These are phyloP conservation scores for Parazoanthus atlanticus DNA, from an alignment of 92 coral and sea anemone genomes.

Conservation along the genomic window DNA sequence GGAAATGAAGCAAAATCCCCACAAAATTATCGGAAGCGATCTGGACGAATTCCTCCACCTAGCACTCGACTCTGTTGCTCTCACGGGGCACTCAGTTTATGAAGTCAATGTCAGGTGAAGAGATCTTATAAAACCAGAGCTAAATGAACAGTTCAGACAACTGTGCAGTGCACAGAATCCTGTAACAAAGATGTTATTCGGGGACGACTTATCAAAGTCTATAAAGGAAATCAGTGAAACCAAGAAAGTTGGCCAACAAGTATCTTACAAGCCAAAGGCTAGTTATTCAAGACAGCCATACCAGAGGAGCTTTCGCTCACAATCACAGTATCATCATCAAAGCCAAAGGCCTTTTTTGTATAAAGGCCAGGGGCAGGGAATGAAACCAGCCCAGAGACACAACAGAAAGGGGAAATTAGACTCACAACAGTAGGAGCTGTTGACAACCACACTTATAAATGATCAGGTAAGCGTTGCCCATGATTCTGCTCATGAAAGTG, in stretches of 20 bases:
- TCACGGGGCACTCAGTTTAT: conserved; percentile 59
- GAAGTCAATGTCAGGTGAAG: conserved; percentile 20
- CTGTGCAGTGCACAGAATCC: conserved; percentile 55
- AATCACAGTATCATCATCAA: background rate
- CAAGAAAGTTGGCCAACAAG: conserved; percentile 46
- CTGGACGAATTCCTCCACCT: conserved; percentile 38
- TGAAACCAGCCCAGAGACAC: conserved; percentile 37
- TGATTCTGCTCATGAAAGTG: conserved; percentile 19
- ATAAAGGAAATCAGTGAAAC: conserved; percentile 36
- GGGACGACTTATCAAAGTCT: conserved; percentile 44
- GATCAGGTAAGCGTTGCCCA: conserved; percentile 48
- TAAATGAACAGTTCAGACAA: conserved; percentile 58
- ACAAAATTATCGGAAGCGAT: conserved; percentile 26
- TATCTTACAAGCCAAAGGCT: conserved; percentile 30
- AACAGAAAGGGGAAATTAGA: conserved; percentile 38
- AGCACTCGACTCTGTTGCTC: conserved; percentile 44
- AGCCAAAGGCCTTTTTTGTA: conserved; percentile 58
- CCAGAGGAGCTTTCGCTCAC: conserved; percentile 22
- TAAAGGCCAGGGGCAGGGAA: conserved; percentile 48
- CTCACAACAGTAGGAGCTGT: background rate
- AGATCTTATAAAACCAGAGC: conserved; percentile 59
- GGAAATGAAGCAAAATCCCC: conserved; percentile 48
- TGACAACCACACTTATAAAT: too few species aligned
- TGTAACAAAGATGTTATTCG: conserved; percentile 44
- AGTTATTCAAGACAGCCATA: conserved; percentile 27